A percentile compares a stretch with the other conserved stretches of the same genome.
Evolutionary conservation across 2,797 vertebrate genomes (phyloP).

Genomic region (Spondyliosoma cantharus): DNA sequence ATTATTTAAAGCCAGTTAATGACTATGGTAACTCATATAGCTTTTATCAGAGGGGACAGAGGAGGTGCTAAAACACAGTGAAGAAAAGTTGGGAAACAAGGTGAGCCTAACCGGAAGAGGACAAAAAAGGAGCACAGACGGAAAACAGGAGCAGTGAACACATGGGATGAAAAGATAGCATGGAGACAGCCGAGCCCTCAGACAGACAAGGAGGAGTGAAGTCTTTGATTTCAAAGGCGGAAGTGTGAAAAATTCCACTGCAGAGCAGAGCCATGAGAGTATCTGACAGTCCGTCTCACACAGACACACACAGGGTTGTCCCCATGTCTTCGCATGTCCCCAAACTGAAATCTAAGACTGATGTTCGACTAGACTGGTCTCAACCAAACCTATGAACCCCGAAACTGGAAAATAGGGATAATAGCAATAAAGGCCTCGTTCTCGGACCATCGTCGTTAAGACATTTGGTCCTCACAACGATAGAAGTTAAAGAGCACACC

Average conservation of each 20-base stretch:
- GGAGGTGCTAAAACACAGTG: background rate
- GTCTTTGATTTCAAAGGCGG: constrained; percentile 70
- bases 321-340: background rate
- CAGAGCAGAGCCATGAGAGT: constrained; percentile 42
- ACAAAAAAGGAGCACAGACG: background rate
- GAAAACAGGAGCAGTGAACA: constrained; percentile 30
- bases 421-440: background rate
- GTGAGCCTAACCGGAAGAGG: too few species aligned
- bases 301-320: constrained; percentile 11
- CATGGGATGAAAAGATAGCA: constrained; percentile 33
- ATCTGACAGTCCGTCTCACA: constrained; percentile 14
- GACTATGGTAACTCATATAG: background rate
- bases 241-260: constrained; percentile 72
- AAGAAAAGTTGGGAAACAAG: constrained; percentile 1
- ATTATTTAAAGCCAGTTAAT: background rate
- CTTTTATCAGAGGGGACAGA: background rate
- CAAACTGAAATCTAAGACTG: background rate
- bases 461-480: constrained; percentile 38
- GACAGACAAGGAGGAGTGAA: constrained; percentile 59
- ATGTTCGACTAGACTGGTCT: background rate
- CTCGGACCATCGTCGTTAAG: background rate
- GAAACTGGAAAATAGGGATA: background rate
- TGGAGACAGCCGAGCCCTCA: constrained; percentile 50
- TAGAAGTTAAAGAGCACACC: constrained; percentile 11
- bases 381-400: background rate